Percentiles rank a stretch among this genome's conserved stretches.
Conservation (phyloP, 2,113 vertebrate species). For the Xyrauchen texanus region DNA sequence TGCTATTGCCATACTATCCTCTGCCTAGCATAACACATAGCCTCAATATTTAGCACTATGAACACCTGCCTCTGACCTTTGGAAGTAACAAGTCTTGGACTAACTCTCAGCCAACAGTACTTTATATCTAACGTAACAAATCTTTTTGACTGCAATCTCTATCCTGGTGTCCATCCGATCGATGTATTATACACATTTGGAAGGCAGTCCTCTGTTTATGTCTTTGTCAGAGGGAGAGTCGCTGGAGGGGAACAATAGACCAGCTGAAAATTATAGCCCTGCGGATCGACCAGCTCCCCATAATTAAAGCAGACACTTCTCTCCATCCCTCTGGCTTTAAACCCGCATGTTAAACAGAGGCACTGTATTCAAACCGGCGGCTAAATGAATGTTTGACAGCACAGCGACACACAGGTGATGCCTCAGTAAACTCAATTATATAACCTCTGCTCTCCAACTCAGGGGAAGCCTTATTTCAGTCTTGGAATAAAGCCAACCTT, state of each 20-base stretch:
- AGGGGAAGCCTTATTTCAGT: not conserved
- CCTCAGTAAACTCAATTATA: not conserved
- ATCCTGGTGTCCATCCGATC: not conserved
- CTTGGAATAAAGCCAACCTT: not conserved
- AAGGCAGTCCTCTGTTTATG: not conserved
- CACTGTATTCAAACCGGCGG: not conserved
- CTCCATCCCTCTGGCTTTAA: slow-evolving; percentile 4
- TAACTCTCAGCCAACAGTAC: too few relatives aligned
- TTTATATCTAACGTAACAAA: not conserved
- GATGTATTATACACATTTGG: not conserved
- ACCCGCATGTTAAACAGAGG: slow-evolving; percentile 13
- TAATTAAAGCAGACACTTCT: slow-evolving; percentile 26
- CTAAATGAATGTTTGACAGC: slow-evolving; percentile 17
- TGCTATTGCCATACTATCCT: not conserved
- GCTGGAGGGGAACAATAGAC: not conserved
- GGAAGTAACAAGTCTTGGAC: not conserved
- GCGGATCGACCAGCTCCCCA: not conserved
- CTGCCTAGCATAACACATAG: not conserved
- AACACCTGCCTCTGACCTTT: not conserved
- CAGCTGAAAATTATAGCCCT: slow-evolving; percentile 15
- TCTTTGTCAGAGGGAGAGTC: not conserved
- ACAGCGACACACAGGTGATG: not conserved
- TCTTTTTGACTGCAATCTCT: not conserved
- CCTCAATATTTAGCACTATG: not conserved
- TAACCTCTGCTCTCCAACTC: not conserved